Evolutionary conservation across 2,888 invertebrate species (phyloP).

Genomic region (Torymus texanus): DNA sequence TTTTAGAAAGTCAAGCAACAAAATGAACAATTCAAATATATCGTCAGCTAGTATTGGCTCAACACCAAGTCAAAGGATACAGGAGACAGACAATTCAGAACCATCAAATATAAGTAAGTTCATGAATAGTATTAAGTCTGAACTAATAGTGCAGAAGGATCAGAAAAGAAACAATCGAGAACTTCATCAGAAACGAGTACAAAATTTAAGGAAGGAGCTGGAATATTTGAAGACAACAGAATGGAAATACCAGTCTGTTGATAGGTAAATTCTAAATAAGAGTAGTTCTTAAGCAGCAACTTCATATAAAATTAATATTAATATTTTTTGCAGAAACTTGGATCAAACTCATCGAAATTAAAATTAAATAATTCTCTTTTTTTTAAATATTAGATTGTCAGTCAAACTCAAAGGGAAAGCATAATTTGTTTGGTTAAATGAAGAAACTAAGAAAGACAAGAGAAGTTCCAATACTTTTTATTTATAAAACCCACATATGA

Average conservation of each 20-base stretch:
- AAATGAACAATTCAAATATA: constrained; percentile 71
- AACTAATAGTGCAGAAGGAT: constrained; percentile 42
- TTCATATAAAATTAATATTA: background rate
- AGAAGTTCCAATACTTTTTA: too few species aligned
- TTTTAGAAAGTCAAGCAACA: constrained; percentile 49
- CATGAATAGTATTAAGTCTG: constrained; percentile 50
- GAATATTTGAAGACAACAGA: constrained; percentile 55
- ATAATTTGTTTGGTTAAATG: too few species aligned
- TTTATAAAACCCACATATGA: too few species aligned
- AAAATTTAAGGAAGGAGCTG: constrained; percentile 54
- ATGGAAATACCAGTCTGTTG: constrained; percentile 54
- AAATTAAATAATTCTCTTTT: background rate
- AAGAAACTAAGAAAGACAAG: too few species aligned
- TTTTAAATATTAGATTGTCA: too few species aligned
- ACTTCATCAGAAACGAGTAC: constrained; percentile 52
- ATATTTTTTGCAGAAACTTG: constrained; percentile 18
- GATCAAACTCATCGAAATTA: constrained; percentile 10
- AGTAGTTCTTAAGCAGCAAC: too few species aligned
- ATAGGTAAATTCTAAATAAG: constrained; percentile 40
- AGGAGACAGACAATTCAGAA: constrained; percentile 71
- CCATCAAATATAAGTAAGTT: constrained; percentile 58
- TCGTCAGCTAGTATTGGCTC: constrained; percentile 67
- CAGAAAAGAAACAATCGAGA: constrained; percentile 44
- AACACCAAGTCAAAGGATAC: constrained; percentile 68
- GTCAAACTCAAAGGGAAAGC: too few species aligned